Evolutionary conservation across 1,140 invertebrate genomes (phyloP), one percentile per base, ranked within the genome.

Genomic region (Holotrichia oblita): DNA sequence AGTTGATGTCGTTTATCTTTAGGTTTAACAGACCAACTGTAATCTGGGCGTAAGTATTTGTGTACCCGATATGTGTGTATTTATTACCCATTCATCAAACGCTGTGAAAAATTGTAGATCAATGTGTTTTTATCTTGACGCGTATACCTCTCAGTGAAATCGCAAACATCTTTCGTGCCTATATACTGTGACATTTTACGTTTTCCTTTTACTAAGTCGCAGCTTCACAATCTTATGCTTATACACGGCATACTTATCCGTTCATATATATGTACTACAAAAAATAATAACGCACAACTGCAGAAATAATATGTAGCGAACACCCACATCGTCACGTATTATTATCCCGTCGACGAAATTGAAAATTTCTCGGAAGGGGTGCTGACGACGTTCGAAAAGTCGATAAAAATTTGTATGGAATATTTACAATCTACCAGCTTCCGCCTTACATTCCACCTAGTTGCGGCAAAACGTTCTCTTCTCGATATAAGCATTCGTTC

Each of bases 341-440:
- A 69, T 69, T 69, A 69, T 69, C 61, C 7, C 61, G 61, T 27
- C 61, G 61, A 27, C 61, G 61, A 22, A 69, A 69, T 69, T 69
- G 61, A 69, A 69, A 22, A 69, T 48, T 6, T 69, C 22, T 27
- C 22, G 8, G 17, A 69, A 7, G 61, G 61, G 61, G 22, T 20
- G 61, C 61, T 34, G 61, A 22, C 22, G 61, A 7, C 61, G 61
- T 34, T 69, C 61, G 27, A 69, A 34, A 69, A 27, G 61, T 69
- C 61, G 22, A 69, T 69, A 69, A 69, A 69, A 69, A 69, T 69
- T 69, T 69, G 61, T 69, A 69, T 69, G 27, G 61, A 69, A 69
- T 69, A 69, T 69, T 69, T 69, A 69, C 61, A 69, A 69, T 20
- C 61, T 69, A 17, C 6, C 61, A 69, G 61, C 61, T 69, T 34